These are phyloP conservation scores for Eupithecia vulgata DNA, from an alignment of 2,888 invertebrate species.

Conservation along the genomic window DNA sequence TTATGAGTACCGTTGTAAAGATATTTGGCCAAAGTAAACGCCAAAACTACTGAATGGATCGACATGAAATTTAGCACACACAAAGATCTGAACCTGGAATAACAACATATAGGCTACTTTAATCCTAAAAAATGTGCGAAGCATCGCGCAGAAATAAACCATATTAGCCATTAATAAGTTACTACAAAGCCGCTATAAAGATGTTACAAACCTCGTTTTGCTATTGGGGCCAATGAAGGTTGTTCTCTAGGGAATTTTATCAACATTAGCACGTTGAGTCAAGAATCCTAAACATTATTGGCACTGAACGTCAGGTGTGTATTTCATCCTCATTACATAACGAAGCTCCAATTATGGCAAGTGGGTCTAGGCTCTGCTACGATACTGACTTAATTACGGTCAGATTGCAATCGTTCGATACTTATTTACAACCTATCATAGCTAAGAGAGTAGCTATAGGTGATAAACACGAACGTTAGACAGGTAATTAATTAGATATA, in stretches of 20 bases:
- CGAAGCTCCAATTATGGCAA: slow-evolving; percentile 20
- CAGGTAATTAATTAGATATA: not conserved
- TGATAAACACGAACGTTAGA: not conserved
- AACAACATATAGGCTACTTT: too few relatives aligned
- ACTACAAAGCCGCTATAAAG: not conserved
- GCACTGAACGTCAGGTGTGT: not conserved
- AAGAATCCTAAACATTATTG: not conserved
- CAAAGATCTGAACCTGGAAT: too few relatives aligned
- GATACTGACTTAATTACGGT: slow-evolving; percentile 10
- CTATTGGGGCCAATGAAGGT: not conserved
- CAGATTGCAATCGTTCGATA: not conserved
- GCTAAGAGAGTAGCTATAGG: not conserved
- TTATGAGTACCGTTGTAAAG: too few relatives aligned
- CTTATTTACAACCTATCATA: not conserved
- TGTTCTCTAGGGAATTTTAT: not conserved
- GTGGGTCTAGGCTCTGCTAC: slow-evolving; percentile 33
- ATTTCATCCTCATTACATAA: slow-evolving; percentile 15
- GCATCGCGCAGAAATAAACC: too few relatives aligned
- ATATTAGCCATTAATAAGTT: too few relatives aligned
- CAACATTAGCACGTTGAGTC: not conserved
- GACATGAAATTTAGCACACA: too few relatives aligned
- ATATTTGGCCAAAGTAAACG: too few relatives aligned
- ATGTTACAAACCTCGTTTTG: not conserved
- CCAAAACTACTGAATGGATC: too few relatives aligned
- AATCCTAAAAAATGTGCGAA: too few relatives aligned